Base-by-base conservation (phyloP, 2,113 vertebrate genomes). In the Cairina moschata region DNA sequence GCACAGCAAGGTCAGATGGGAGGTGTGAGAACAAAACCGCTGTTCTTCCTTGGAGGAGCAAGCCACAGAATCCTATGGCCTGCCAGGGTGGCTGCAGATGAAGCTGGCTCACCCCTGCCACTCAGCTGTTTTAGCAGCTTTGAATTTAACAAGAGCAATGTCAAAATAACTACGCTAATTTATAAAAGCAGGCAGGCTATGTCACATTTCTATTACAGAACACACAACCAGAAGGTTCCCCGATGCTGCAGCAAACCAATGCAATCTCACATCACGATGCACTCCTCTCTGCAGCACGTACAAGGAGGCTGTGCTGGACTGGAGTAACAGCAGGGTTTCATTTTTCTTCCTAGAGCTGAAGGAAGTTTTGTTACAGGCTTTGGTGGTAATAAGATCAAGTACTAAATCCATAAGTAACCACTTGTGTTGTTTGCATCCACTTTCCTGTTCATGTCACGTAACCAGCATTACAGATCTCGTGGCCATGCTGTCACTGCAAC, bases 1-100 rank as follows among this genome's bases (percentile, higher is more conserved):
- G 50, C 88, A 74, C 63, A 17, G 28, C 65, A 84, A 88, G 36
- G 50, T 97, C 94, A 98, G 97, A 97, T 93, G 90, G 94, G 93
- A 97, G 91, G 97, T 97, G 31, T 96, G 96, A 86, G 38, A 76
- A 86, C 28, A 76, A 85, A 88, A 91, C 3, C 76, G 40, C 31
- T 44, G 14, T n/a, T 73, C 54, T 67, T 50, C 72, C 78, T 75
- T 31, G 21, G 17, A 89, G 28, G 44, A 79, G 42, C 7, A 83
- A 56, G 56, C 66, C 72, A 31, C 48, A 78, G 78, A 91, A 69
- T 54, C 66, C 80, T 68, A 65, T 40, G 84, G 62, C 52, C 54
- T 78, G 46, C 16, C 58, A 62, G 21, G 17, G 9, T 11, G 13
- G 62, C 40, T 89, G 81, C 71, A 73, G 59, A 32, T 75, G 74